Percentiles rank a stretch among this genome's conserved stretches.
Evolutionary conservation across 2,888 invertebrate species (phyloP).

Genomic region (Drosophila macrothrix): DNA sequence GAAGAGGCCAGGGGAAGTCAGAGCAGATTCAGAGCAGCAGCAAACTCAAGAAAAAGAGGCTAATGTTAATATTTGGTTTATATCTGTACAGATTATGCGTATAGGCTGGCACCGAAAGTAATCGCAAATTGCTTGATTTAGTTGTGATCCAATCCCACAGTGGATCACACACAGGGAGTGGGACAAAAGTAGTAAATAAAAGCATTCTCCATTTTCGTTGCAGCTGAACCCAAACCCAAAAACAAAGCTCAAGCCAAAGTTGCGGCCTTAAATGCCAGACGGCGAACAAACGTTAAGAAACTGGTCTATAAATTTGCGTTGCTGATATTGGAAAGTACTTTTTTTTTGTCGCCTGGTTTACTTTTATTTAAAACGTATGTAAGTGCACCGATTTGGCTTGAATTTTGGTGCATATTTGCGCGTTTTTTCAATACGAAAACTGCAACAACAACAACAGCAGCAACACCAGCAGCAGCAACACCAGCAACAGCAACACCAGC

Average conservation of each 20-base stretch:
- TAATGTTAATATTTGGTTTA: constrained; percentile 44
- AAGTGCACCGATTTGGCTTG: constrained; percentile 45
- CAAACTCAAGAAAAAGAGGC: constrained; percentile 13
- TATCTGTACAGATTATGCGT: constrained; percentile 27
- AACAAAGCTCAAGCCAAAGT: constrained; percentile 9
- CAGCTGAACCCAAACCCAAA: constrained; percentile 25
- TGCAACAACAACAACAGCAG: constrained; percentile 19
- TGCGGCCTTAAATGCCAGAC: constrained; percentile 4
- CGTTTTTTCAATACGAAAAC: constrained; percentile 56
- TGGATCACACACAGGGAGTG: constrained; percentile 17
- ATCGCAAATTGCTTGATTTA: constrained; percentile 32
- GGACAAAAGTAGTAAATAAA: background rate
- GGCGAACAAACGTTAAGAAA: constrained; percentile 25
- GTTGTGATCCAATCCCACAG: constrained; percentile 22
- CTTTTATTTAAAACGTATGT: constrained; percentile 30
- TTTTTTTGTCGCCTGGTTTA: constrained; percentile 20
- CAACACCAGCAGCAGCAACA: constrained; percentile 14
- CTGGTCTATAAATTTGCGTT: constrained; percentile 57
- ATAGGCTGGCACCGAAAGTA: constrained; percentile 33
- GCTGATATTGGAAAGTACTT: constrained; percentile 69
- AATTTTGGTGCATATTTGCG: constrained; percentile 67
- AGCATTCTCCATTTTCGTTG: constrained; percentile 27
- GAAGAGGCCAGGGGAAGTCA: constrained; percentile 37
- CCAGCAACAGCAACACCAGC: constrained; percentile 14
- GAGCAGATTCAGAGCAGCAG: constrained; percentile 28